Base-by-base conservation (phyloP, 2,888 invertebrate genomes). In the Apoderus coryli region DNA sequence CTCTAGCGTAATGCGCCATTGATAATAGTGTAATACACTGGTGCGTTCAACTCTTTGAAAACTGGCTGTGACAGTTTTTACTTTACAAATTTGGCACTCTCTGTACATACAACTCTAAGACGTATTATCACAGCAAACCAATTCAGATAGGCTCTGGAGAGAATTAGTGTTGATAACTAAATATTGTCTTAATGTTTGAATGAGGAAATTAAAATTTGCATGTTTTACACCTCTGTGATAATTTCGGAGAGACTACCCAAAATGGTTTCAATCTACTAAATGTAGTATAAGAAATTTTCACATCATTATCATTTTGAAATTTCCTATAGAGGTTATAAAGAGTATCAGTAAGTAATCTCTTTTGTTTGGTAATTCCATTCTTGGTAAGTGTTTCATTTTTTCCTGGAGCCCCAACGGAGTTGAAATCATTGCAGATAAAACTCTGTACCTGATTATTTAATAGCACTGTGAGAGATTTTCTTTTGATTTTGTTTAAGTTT, bases 11-110 rank as follows among this genome's bases (percentile, higher is more conserved):
- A 6, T 19, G 19, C 19, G 19, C 19, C 19, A 19, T 19, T 19
- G 19, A n/a, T 19, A 19, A 19, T 19, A 19, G n/a, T 19, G 19
- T 19, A 19, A n/a, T n/a, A 19, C 19, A n/a, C n/a, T n/a, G n/a
- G n/a, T n/a, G n/a, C n/a, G n/a, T n/a, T n/a, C n/a, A n/a, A 19
- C 19, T 19, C n/a, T 19, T 19, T 6, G 7, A 19, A 19, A 19
- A 19, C 7, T 19, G 19, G 19, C 19, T 19, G 19, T 6, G n/a
- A 19, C 19, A 19, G n/a, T 19, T 19, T 19, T 19, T 19, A 19
- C 6, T 7, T 19, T 19, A n/a, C 19, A 19, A 19, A n/a, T n/a
- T n/a, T 19, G 19, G n/a, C 19, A 19, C n/a, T 19, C n/a, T 19
- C 19, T 19, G 19, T 19, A 19, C 19, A 19, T 19, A n/a, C 19